A percentile compares a stretch with the other conserved stretches of the same genome.
phyloP scores from a whole-genome alignment of 1,140 invertebrate species.

The Sarcophaga peregrina region DNA sequence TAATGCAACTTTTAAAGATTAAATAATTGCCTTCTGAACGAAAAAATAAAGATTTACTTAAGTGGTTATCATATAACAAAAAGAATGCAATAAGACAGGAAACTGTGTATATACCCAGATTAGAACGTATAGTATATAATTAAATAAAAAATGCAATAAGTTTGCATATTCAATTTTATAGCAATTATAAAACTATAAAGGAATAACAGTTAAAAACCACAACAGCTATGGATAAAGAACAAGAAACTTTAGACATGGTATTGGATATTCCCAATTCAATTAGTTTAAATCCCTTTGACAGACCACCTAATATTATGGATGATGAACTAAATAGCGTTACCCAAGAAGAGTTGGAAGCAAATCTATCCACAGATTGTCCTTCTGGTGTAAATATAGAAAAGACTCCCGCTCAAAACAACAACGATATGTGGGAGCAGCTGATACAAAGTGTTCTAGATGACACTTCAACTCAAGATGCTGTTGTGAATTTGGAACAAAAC shows the following conservation, averaged over 20 bases:
- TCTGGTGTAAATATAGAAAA: neutral
- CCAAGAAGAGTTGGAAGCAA: constrained; percentile 32
- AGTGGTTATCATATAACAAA: neutral
- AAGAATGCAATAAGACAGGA: constrained; percentile 5
- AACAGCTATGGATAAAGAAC: constrained; percentile 11
- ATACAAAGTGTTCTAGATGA: constrained; percentile 34
- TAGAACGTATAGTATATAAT: constrained; percentile 1
- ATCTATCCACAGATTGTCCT: constrained; percentile 22
- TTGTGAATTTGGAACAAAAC: neutral
- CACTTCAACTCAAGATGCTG: constrained; percentile 16
- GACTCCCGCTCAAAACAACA: neutral
- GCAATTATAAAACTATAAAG: neutral
- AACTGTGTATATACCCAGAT: constrained; percentile 11
- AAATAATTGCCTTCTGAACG: neutral
- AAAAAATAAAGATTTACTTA: neutral
- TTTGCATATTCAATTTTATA: no score
- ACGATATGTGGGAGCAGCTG: constrained; percentile 20
- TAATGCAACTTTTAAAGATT: neutral
- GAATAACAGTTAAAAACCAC: neutral
- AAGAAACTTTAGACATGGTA: constrained; percentile 26
- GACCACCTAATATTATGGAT: constrained; percentile 37
- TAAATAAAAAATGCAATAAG: no score
- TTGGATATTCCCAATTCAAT: constrained; percentile 27
- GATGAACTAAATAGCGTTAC: constrained; percentile 30
- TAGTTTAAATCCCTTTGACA: constrained; percentile 26